Evolutionary conservation across 2,888 invertebrate species (phyloP), one percentile per base, ranked within the genome.

Genomic region (Hipparchia sbordonii): DNA sequence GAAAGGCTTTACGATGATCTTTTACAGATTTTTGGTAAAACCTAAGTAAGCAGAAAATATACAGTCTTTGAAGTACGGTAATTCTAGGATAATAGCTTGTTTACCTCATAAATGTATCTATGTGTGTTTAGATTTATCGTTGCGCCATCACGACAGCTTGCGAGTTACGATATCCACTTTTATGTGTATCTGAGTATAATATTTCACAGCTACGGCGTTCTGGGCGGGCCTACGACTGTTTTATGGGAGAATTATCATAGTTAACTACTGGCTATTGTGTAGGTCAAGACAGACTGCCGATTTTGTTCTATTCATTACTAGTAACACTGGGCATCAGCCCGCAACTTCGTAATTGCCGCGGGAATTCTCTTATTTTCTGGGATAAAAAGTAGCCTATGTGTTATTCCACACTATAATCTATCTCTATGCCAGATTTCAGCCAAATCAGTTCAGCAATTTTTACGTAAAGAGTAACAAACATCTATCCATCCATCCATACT

Each of bases 71-170:
- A 13, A 5, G 12, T 12, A 65, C 23, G 12, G 23, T 51, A 52
- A 67, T 45, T 10, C 45, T 13, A 23, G 46, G 13, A 46, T 57
- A 67, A 67, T 56, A 57, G 67, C 67, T 46, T 57, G 57, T 67
- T 60, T 68, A 71, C 67, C 54, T 56, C 59, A 65, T 71, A 71
- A 65, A 71, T 73, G 69, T 57, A 52, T 45, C 71, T 68, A 71
- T 73, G 69, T 57, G 57, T 45, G 71, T 68, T 56, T 73, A 73
- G 65, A 71, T 75, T 75, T 75, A 75, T 75, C 62, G 72, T 75
- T 63, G 70, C 73, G 72, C 74, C 67, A 67, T 72, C 70, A 70
- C 71, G 39, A 70, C 74, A 72, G 74, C 63, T 72, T 63, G 66
- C 54, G 69, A 68, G 54, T 70, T 72, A 74, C 70, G 72, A 74